Evolutionary conservation across 2,888 invertebrate species (phyloP), one percentile per base, ranked within the genome.

Genomic region (Gymnoscelis rufifasciata): DNA sequence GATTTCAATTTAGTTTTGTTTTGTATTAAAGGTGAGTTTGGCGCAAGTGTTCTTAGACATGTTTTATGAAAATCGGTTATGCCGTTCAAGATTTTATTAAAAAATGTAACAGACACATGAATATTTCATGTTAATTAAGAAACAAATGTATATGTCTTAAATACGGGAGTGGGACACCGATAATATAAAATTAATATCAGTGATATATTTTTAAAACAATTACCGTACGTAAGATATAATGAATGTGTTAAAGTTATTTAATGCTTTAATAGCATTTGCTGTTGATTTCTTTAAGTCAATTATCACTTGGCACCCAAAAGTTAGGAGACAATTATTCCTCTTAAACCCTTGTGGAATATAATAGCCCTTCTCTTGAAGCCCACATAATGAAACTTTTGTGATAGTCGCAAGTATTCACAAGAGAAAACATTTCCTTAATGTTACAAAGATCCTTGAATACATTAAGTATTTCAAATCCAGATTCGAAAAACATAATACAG

Each of bases 311-410:
- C 8, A 12, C 36, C 28, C 13, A 39, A 48, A 51, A 46, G 43
- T 43, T 52, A n/a, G 52, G 26, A 48, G 40, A 52, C 46, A 36
- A 42, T 41, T 43, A 48, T 11, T 28, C 43, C 19, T n/a, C n/a
- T 46, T 35, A 51, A 45, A 38, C 36, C 26, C 30, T 33, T 50
- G 45, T 47, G 40, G 40, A 49, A 38, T 51, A 48, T 50, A 51
- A 40, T 42, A 30, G 38, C 41, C 39, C 33, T 19, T n/a, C 47
- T 30, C 39, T 43, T 39, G 38, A 38, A 30, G 43, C 31, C 47
- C 35, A 44, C n/a, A n/a, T n/a, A n/a, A n/a, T 43, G 42, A 52
- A 52, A 56, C 48, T 56, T 53, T 55, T 56, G 53, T 47, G 38
- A 51, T 47, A 39, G 47, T 46, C 28, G 38, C 24, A 35, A 41